Evolutionary conservation across 2,113 vertebrate genomes (phyloP).

Genomic region (Seriola quinqueradiata): DNA sequence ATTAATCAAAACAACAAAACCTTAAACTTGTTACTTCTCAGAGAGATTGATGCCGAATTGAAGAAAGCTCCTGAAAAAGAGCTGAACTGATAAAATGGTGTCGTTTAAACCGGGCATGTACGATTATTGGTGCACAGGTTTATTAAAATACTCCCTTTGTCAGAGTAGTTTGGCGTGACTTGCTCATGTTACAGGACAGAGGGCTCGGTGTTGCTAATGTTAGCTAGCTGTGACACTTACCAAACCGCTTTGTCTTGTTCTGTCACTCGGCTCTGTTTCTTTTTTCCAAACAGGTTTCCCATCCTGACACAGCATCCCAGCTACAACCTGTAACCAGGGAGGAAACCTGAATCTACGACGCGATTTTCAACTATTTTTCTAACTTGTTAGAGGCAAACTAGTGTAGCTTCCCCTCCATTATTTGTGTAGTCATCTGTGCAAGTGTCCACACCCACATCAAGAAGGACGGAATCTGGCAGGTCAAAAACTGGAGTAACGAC

Average conservation of each 20-base stretch:
- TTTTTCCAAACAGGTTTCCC: conserved; percentile 94
- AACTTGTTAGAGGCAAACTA: not conserved
- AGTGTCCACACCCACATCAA: too few species aligned
- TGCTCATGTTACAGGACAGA: not conserved
- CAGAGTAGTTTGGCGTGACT: not conserved
- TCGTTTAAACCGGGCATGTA: fast-evolving
- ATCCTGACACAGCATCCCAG: conserved; percentile 83
- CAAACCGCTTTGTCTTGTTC: conserved; percentile 92
- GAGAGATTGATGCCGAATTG: not conserved
- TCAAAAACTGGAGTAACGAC: too few species aligned
- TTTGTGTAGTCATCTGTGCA: conserved; percentile 54
- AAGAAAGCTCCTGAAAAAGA: not conserved
- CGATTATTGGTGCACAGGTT: fast-evolving
- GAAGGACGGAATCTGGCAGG: too few species aligned
- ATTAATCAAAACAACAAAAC: not conserved
- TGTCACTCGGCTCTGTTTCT: conserved; percentile 91
- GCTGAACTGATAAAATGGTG: fast-evolving
- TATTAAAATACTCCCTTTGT: not conserved
- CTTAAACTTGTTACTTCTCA: not conserved
- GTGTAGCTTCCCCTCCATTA: conserved; percentile 41
- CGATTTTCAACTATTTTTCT: not conserved
- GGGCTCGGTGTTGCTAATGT: conserved; percentile 4
- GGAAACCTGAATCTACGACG: fast-evolving
- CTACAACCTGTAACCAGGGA: not conserved
- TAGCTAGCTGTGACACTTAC: conserved; percentile 77